Evolutionary conservation across 2,888 invertebrate genomes (phyloP).

Genomic region (Conomelus anceps): DNA sequence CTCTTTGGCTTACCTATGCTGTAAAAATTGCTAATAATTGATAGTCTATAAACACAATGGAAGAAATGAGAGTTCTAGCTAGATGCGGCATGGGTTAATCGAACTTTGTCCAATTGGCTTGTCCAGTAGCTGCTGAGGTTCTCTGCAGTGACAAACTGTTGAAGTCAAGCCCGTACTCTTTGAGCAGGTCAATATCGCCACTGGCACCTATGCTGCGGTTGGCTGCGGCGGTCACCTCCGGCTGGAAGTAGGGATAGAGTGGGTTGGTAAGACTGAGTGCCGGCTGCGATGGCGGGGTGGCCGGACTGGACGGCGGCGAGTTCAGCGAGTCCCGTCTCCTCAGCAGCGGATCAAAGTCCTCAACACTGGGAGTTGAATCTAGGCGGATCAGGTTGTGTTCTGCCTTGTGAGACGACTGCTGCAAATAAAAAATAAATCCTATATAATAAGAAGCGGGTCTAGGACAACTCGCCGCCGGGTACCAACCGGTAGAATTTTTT

Average conservation of each 20-base stretch:
- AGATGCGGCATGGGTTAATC: conserved; percentile 41
- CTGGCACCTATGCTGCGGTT: conserved; percentile 39
- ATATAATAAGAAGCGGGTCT: too few relatives aligned
- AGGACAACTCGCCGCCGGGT: too few relatives aligned
- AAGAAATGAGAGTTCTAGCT: not conserved
- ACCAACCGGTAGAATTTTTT: too few relatives aligned
- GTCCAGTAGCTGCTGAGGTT: conserved; percentile 43
- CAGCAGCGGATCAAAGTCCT: conserved; percentile 61
- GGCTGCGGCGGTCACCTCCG: conserved; percentile 22
- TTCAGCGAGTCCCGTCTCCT: conserved; percentile 39
- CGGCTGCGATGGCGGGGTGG: conserved; percentile 29
- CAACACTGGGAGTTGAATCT: conserved; percentile 57
- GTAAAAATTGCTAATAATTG: not conserved
- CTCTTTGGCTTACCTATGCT: not conserved
- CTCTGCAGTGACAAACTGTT: conserved; percentile 39
- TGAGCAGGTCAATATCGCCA: conserved; percentile 58
- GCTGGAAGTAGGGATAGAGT: conserved; percentile 44
- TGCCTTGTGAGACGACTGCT: not conserved
- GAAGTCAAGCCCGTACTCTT: conserved; percentile 68
- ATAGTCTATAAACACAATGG: too few relatives aligned
- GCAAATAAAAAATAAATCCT: not conserved
- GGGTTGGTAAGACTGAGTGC: conserved; percentile 47
- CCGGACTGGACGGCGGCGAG: conserved; percentile 1
- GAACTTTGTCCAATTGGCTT: conserved; percentile 55
- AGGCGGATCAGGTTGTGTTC: conserved; percentile 58